Conservation (phyloP, 2,113 vertebrate species). For the Gymnarchus niloticus region DNA sequence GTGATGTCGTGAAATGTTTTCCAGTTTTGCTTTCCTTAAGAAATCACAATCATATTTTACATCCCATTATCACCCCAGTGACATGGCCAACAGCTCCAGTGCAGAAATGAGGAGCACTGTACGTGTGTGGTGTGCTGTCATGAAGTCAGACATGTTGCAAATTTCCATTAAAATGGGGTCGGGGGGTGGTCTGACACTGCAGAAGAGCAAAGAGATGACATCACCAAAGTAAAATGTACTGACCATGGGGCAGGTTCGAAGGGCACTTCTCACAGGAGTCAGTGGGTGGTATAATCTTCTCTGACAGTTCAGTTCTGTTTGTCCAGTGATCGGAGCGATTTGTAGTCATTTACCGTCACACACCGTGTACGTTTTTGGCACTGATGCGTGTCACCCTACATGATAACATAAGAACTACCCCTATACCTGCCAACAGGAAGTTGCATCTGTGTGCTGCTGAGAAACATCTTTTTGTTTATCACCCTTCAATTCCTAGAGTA, state of each 20-base stretch:
- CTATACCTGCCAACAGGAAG: neutral
- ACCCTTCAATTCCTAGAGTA: neutral
- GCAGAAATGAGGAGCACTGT: slow-evolving; percentile 85
- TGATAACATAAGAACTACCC: neutral
- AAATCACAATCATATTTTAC: neutral
- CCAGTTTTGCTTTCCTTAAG: neutral
- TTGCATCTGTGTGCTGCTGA: neutral
- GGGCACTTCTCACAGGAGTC: neutral
- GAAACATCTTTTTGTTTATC: neutral
- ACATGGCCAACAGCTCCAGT: neutral
- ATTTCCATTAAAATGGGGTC: slow-evolving; percentile 83
- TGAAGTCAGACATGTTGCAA: slow-evolving; percentile 85
- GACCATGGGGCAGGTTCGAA: neutral
- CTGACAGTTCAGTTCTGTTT: neutral
- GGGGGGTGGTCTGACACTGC: slow-evolving; percentile 82
- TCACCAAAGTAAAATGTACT: slow-evolving; percentile 89
- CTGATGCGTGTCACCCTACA: neutral
- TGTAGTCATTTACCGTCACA: neutral
- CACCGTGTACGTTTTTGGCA: neutral
- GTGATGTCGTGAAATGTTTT: too few species aligned
- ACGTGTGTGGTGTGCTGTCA: slow-evolving; percentile 80
- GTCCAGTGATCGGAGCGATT: neutral
- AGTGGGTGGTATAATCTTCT: neutral
- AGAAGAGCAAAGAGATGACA: slow-evolving; percentile 89
- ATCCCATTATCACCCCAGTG: neutral